These are phyloP conservation scores for Thalpophila matura DNA, from an alignment of 2,888 invertebrate genomes.

Conservation along the genomic window DNA sequence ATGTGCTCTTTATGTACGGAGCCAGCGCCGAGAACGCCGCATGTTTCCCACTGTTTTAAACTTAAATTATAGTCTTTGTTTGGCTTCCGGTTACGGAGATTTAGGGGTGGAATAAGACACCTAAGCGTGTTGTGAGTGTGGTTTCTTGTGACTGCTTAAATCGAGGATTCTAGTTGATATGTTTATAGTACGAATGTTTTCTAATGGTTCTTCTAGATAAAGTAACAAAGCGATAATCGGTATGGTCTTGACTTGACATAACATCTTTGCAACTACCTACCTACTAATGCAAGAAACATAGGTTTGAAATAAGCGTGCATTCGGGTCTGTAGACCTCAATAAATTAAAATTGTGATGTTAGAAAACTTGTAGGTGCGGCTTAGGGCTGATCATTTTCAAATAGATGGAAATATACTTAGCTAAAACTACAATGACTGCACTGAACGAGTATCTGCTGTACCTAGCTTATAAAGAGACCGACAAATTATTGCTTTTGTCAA, in stretches of 20 bases:
- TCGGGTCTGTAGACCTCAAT: too few species aligned
- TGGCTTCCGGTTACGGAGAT: slow-evolving; percentile 52
- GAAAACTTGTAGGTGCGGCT: too few species aligned
- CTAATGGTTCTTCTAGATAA: not conserved
- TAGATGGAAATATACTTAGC: too few species aligned
- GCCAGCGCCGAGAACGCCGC: slow-evolving; percentile 33
- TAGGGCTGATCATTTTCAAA: too few species aligned
- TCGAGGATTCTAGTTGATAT: slow-evolving; percentile 25
- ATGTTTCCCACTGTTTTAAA: slow-evolving; percentile 56
- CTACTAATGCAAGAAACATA: not conserved
- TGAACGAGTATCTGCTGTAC: too few species aligned
- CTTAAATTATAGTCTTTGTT: slow-evolving; percentile 59
- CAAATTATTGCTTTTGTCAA: not conserved
- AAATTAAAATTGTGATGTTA: too few species aligned
- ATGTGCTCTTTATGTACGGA: slow-evolving; percentile 51
- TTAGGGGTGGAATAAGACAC: slow-evolving; percentile 47
- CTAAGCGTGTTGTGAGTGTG: slow-evolving; percentile 50
- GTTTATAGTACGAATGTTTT: slow-evolving; percentile 20
- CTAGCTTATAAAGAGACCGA: not conserved
- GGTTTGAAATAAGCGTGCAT: too few species aligned
- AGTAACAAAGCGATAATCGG: not conserved
- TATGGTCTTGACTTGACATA: too few species aligned
- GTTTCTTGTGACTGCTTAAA: slow-evolving; percentile 28
- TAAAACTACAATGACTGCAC: too few species aligned
- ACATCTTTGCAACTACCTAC: too few species aligned